Conservation (phyloP, 64 coral and sea anemone species). For the Stichodactyla helianthus region DNA sequence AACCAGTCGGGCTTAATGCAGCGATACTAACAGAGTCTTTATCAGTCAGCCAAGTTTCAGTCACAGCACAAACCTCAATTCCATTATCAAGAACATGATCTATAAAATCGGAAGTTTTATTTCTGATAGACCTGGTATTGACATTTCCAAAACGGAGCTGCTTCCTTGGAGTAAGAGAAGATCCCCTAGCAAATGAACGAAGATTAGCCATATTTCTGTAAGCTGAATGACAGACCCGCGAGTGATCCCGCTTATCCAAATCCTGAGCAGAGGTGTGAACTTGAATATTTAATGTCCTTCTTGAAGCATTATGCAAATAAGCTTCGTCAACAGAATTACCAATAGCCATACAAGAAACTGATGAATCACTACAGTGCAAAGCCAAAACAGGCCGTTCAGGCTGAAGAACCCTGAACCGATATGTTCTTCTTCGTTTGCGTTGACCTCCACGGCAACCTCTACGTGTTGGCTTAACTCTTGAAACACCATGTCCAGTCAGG, state of each 20-base stretch:
- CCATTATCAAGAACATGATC: conserved; percentile 48
- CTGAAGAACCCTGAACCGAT: conserved; percentile 3
- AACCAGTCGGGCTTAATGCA: conserved; percentile 8
- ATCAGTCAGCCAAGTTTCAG: conserved; percentile 19
- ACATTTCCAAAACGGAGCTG: conserved; percentile 49
- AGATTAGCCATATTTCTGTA: conserved; percentile 47
- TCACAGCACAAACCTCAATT: conserved; percentile 37
- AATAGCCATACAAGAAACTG: conserved; percentile 30
- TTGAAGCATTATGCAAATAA: conserved; percentile 38
- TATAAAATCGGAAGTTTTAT: conserved; percentile 42
- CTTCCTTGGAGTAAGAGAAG: conserved; percentile 45
- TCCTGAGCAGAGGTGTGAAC: conserved; percentile 25
- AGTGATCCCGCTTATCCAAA: conserved; percentile 18
- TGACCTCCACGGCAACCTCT: conserved; percentile 36
- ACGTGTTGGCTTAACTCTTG: conserved; percentile 36
- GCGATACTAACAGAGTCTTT: conserved; percentile 24
- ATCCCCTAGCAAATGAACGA: conserved; percentile 35
- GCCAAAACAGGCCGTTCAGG: conserved; percentile 15
- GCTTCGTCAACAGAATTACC: conserved; percentile 12
- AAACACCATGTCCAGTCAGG: conserved; percentile 40
- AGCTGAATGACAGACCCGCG: conserved; percentile 23
- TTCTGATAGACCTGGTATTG: conserved; percentile 42
- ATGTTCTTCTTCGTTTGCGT: conserved; percentile 33
- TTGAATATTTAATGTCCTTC: conserved; percentile 69
- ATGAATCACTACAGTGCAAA: conserved; percentile 10